Evolutionary conservation across 2,888 invertebrate genomes (phyloP).

Genomic region (Peribatodes rhomboidaria): DNA sequence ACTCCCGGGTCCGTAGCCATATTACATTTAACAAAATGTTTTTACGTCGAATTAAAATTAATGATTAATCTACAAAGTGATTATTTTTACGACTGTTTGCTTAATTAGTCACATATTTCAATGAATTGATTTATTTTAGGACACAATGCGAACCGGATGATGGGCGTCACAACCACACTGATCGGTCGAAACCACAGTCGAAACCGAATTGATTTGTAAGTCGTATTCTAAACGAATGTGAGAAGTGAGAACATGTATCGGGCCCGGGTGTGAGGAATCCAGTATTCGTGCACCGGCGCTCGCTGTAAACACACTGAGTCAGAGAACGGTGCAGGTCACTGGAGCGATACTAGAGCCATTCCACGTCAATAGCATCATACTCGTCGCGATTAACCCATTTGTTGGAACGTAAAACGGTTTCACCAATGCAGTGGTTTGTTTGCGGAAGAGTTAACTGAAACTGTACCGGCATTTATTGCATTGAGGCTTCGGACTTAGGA

Average conservation of each 20-base stretch:
- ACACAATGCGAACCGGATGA: slow-evolving; percentile 5
- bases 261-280: slow-evolving; percentile 12
- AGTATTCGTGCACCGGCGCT: slow-evolving; percentile 19
- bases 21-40: slow-evolving; percentile 4
- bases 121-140: slow-evolving; percentile 8
- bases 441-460: slow-evolving; percentile 61
- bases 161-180: slow-evolving; percentile 1
- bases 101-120: background rate
- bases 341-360: slow-evolving; percentile 61
- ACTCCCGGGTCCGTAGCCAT: slow-evolving; percentile 5
- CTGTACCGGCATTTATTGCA: slow-evolving; percentile 30
- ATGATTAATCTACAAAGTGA: background rate
- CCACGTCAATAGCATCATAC: slow-evolving; percentile 66
- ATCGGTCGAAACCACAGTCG: background rate
- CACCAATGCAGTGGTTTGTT: slow-evolving; percentile 62
- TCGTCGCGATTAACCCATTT: slow-evolving; percentile 76
- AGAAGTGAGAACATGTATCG: slow-evolving; percentile 10
- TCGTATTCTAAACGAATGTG: slow-evolving; percentile 17
- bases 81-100: background rate
- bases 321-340: slow-evolving; percentile 64
- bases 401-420: slow-evolving; percentile 60
- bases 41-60: slow-evolving; percentile 3
- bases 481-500: slow-evolving; percentile 22
- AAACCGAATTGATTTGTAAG: slow-evolving; percentile 3
- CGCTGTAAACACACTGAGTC: slow-evolving; percentile 68